phyloP scores from a whole-genome alignment of 2,888 invertebrate species.

The Rhagium mordax region DNA sequence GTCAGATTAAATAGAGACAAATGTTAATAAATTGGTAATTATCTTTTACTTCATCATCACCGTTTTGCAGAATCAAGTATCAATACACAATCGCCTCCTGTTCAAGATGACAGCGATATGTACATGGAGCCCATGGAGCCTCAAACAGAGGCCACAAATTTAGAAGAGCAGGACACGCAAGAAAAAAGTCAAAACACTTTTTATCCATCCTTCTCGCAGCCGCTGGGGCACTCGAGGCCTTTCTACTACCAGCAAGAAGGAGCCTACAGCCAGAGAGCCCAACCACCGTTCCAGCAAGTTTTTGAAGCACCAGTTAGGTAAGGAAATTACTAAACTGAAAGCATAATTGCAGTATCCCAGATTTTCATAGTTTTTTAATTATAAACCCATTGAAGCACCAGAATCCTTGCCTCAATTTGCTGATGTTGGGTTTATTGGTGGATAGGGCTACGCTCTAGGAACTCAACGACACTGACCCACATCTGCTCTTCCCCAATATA shows the following conservation, averaged over 20 bases:
- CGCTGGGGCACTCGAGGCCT: slow-evolving; percentile 76
- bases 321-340: neutral
- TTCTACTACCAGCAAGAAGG: slow-evolving; percentile 76
- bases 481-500: too few species aligned
- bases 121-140: slow-evolving; percentile 68
- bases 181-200: slow-evolving; percentile 74
- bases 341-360: too few species aligned
- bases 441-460: too few species aligned
- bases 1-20: too few species aligned
- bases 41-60: too few species aligned
- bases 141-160: slow-evolving; percentile 31
- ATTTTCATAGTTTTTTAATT: too few species aligned
- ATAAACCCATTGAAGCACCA: too few species aligned
- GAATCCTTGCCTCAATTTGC: too few species aligned
- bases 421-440: too few species aligned
- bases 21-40: too few species aligned
- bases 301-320: slow-evolving; percentile 51
- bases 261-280: slow-evolving; percentile 76
- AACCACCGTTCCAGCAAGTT: slow-evolving; percentile 62
- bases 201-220: slow-evolving; percentile 81
- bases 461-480: too few species aligned
- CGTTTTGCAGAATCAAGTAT: neutral
- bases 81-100: slow-evolving; percentile 32
- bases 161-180: slow-evolving; percentile 20
- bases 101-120: slow-evolving; percentile 69